A percentile compares a stretch with the other conserved stretches of the same genome.
Evolutionary conservation across 2,113 vertebrate species (phyloP).

Genomic region (Alces alces): DNA sequence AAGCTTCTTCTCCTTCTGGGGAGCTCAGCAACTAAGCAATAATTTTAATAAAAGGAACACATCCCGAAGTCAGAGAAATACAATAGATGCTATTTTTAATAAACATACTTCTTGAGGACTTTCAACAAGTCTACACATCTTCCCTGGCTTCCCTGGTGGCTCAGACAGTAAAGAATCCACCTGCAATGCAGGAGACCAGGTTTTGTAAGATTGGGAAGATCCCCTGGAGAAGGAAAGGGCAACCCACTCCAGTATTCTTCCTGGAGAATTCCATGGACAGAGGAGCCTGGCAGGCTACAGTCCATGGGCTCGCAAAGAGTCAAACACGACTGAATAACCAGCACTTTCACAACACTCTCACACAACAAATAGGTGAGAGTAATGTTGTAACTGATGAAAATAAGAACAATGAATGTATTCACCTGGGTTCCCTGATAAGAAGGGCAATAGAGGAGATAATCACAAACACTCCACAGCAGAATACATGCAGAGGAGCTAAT

Average conservation of each 20-base stretch:
- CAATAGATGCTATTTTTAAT: rapidly evolving
- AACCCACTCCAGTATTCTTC: background rate
- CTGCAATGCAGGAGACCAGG: background rate
- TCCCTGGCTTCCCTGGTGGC: background rate
- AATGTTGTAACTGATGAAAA: background rate
- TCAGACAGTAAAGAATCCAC: background rate
- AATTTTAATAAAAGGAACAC: background rate
- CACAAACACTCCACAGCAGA: background rate
- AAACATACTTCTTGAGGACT: rapidly evolving
- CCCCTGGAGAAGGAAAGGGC: background rate
- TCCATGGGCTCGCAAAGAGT: background rate
- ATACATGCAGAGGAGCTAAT: background rate
- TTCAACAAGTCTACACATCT: background rate
- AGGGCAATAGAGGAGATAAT: rapidly evolving
- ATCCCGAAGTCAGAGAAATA: background rate
- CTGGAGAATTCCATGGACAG: background rate
- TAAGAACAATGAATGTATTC: rapidly evolving
- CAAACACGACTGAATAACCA: background rate
- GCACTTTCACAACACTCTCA: background rate
- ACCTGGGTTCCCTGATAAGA: rapidly evolving
- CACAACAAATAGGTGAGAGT: background rate
- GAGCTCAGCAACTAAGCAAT: background rate
- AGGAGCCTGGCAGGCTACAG: background rate
- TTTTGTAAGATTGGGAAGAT: background rate
- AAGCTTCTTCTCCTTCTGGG: background rate